These are phyloP conservation scores for Mimachlamys varia DNA, from an alignment of 2,888 invertebrate genomes.

Conservation along the genomic window DNA sequence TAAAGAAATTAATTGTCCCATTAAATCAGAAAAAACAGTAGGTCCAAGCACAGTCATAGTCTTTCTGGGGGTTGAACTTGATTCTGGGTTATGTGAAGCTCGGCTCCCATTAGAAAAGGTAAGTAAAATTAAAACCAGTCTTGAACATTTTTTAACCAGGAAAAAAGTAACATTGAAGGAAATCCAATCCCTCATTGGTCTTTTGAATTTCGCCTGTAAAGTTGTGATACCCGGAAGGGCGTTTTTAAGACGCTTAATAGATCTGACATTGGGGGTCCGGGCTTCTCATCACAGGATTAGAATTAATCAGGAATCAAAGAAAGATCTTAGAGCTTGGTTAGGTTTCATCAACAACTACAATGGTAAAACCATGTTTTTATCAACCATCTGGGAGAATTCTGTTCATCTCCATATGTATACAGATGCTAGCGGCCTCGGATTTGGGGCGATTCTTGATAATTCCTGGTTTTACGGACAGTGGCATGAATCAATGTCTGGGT, in stretches of 20 bases:
- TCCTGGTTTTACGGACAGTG: constrained; percentile 45
- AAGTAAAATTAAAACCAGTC: background rate
- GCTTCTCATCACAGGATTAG: constrained; percentile 44
- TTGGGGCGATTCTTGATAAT: constrained; percentile 34
- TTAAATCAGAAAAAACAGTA: constrained; percentile 40
- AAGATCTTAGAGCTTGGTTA: constrained; percentile 48
- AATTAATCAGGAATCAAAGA: constrained; percentile 43
- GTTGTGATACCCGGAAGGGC: constrained; percentile 46
- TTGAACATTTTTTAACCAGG: background rate
- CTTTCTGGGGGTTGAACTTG: constrained; percentile 38
- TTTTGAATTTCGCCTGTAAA: constrained; percentile 49
- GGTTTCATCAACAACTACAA: constrained; percentile 52
- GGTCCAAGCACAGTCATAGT: constrained; percentile 10
- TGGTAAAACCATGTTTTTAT: constrained; percentile 47
- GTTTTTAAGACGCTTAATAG: constrained; percentile 50
- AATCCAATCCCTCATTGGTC: constrained; percentile 51
- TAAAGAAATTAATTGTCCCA: constrained; percentile 17
- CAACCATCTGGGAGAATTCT: constrained; percentile 36
- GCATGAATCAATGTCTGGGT: background rate
- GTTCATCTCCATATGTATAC: constrained; percentile 45
- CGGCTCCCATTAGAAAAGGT: constrained; percentile 40
- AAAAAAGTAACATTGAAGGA: constrained; percentile 46
- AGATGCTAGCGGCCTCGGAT: constrained; percentile 50
- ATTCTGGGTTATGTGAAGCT: background rate
- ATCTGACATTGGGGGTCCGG: constrained; percentile 45